phyloP scores from a whole-genome alignment of 2,113 vertebrate genomes.

The Hydrolagus affinis region DNA sequence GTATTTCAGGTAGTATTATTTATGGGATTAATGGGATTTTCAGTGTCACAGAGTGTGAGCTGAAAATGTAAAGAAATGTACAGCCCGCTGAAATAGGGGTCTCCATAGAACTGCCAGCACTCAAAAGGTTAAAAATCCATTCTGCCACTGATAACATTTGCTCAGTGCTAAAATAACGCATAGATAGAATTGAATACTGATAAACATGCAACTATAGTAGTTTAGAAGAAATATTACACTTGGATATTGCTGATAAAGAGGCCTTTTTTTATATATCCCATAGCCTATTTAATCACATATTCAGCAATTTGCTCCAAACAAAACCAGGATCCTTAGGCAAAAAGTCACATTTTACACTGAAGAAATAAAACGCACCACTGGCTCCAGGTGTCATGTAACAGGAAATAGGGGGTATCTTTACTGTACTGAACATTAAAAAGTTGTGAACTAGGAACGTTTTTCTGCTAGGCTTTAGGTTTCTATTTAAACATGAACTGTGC shows the following conservation, averaged over 20 bases:
- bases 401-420: neutral
- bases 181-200: neutral
- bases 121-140: neutral
- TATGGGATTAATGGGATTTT: too few species aligned
- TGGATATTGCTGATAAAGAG: neutral
- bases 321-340: slow-evolving; percentile 4
- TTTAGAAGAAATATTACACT: neutral
- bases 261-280: neutral
- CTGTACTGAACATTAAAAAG: neutral
- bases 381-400: neutral
- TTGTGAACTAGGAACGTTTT: neutral
- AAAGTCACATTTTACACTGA: neutral
- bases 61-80: too few species aligned
- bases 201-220: neutral
- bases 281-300: neutral
- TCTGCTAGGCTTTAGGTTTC: neutral
- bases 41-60: too few species aligned
- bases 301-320: neutral
- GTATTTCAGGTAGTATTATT: too few species aligned
- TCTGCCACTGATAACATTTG: neutral
- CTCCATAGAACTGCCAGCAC: too few species aligned
- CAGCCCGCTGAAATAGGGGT: too few species aligned
- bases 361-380: neutral
- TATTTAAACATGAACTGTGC: neutral
- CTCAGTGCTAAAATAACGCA: neutral